Percentiles rank a stretch among this genome's conserved stretches.
These are phyloP conservation scores for Diorhabda elongata DNA, from an alignment of 1,140 invertebrate species.

Conservation along the genomic window DNA sequence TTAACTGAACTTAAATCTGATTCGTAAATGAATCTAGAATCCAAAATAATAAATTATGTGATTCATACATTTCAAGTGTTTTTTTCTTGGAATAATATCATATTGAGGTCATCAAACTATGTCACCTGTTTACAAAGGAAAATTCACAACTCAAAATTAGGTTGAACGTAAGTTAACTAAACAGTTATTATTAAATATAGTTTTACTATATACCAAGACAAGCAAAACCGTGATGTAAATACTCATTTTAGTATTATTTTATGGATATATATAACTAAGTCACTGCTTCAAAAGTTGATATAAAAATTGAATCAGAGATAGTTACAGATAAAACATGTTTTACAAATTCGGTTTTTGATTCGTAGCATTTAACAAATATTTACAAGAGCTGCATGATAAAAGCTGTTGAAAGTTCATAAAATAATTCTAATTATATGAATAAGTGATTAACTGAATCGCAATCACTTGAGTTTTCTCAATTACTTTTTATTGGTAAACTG, in stretches of 20 bases:
- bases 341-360: constrained; percentile 2
- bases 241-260: not conserved
- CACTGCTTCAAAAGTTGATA: not conserved
- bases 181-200: not conserved
- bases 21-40: too few species aligned
- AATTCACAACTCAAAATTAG: too few species aligned
- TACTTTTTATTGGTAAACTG: not conserved
- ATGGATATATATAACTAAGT: not conserved
- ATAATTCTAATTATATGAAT: not conserved
- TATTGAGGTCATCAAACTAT: too few species aligned
- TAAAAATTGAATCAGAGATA: not conserved
- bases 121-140: too few species aligned
- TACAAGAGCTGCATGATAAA: constrained; percentile 12
- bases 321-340: not conserved
- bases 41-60: too few species aligned
- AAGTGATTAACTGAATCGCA: not conserved
- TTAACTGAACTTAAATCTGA: too few species aligned
- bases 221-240: not conserved
- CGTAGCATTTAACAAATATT: constrained; percentile 9
- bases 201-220: not conserved
- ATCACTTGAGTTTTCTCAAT: too few species aligned
- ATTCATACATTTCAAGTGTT: too few species aligned
- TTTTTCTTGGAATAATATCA: too few species aligned
- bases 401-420: constrained; percentile 16
- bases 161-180: not conserved